Evolutionary conservation across 2,888 invertebrate species (phyloP), one percentile per base, ranked within the genome.

Genomic region (Hipparchia sbordonii): DNA sequence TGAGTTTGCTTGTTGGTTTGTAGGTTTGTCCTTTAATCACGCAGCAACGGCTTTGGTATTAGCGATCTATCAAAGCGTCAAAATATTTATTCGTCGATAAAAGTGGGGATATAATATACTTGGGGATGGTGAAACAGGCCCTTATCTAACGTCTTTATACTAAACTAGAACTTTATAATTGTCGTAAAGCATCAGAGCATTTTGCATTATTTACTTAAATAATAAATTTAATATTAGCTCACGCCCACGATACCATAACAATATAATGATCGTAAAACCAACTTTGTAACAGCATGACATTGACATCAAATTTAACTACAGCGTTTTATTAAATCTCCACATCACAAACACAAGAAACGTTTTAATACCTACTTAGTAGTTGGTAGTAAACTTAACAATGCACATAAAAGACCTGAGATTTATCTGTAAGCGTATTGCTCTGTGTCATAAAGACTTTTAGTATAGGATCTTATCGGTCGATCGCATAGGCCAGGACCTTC

Each of bases 301-400:
- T 69, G 48, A 46, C 68, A 51, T 68, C 63, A 70, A 63, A 62
- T 9, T 70, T 70, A 54, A 70, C 23, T 63, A 46, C 63, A 12
- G 33, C 23, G 70, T 62, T 70, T 56, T 56, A 62, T 70, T 54
- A 70, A 70, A 63, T 70, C 54, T 7, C 52, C 12, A 13, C 61
- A 61, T 52, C 39, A 46, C 13, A 23, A 23, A 70, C 70, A 70
- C 56, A 70, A 56, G 61, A 70, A 70, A 62, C 54, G 46, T 70
- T 70, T 70, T 70, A 70, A 63, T 70, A 70, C 63, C 54, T 70
- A 70, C 70, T 63, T 70, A 70, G 69, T 69, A 61, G 52, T 39
- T 13, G 33, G 69, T 54, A 61, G 54, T 63, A 63, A 70, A 70
- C 46, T 70, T 70, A 62, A 70, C 63, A 45, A 13, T 54, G 5